Evolutionary conservation across 2,797 vertebrate species (phyloP).

Genomic region (Schizopygopsis malacanthus): DNA sequence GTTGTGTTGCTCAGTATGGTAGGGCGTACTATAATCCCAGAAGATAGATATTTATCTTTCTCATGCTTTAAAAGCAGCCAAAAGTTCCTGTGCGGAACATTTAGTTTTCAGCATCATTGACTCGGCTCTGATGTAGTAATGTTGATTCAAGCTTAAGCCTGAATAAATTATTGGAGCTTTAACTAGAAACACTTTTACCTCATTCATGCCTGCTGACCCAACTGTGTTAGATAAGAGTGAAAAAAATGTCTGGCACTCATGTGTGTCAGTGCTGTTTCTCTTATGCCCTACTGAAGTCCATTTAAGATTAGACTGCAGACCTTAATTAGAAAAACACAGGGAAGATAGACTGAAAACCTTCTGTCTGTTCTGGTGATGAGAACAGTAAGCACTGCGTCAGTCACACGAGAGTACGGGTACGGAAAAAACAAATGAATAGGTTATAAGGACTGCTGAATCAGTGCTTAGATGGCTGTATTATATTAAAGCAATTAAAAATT

Average conservation of each 20-base stretch:
- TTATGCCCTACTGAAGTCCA: neutral
- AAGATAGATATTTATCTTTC: neutral
- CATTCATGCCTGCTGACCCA: constrained; percentile 31
- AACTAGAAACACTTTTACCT: constrained; percentile 24
- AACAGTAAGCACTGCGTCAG: neutral
- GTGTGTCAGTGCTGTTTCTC: neutral
- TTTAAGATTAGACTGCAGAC: neutral
- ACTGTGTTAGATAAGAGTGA: constrained; percentile 23
- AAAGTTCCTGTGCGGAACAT: neutral
- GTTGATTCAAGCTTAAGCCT: constrained; percentile 35
- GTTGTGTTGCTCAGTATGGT: neutral
- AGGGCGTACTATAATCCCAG: neutral
- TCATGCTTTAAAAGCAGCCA: neutral
- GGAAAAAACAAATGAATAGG: neutral
- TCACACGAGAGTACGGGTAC: neutral
- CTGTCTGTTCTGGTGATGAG: neutral
- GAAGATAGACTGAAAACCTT: constrained; percentile 2
- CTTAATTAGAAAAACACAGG: neutral
- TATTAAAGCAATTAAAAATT: neutral
- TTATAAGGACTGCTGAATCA: neutral
- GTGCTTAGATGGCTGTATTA: constrained; percentile 1
- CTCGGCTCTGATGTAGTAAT: neutral
- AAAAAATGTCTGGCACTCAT: neutral
- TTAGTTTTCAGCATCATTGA: constrained; percentile 32
- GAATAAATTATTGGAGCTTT: constrained; percentile 30